Conservation (phyloP, 92 coral and sea anemone species). For the Zoanthus sociatus region DNA sequence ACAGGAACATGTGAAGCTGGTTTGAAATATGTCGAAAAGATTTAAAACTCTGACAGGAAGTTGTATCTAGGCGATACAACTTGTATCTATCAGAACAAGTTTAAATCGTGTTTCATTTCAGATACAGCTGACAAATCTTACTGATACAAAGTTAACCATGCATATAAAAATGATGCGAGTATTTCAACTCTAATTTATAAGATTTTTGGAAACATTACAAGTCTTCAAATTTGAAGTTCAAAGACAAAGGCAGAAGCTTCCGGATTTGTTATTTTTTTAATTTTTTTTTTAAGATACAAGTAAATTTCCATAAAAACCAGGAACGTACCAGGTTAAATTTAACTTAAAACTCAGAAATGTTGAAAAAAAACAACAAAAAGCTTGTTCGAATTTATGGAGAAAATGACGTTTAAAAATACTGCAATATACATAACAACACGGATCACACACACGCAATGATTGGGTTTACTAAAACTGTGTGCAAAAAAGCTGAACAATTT, state of each 20-base stretch:
- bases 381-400: constrained; percentile 27
- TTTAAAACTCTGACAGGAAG: neutral
- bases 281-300: neutral
- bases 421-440: constrained; percentile 23
- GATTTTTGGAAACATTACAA: constrained; percentile 37
- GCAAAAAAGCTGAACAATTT: neutral
- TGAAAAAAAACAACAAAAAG: neutral
- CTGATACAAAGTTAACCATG: constrained; percentile 29
- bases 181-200: neutral
- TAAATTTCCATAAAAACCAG: neutral
- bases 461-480: neutral
- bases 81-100: neutral
- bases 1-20: neutral
- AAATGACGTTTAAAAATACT: constrained; percentile 22
- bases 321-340: neutral
- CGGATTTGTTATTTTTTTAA: neutral
- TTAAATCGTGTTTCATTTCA: neutral
- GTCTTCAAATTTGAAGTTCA: constrained; percentile 1
- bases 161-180: neutral
- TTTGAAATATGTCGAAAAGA: too few relatives aligned
- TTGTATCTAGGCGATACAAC: neutral
- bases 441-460: constrained; percentile 33
- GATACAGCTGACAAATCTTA: constrained; percentile 26
- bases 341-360: neutral
- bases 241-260: constrained; percentile 2